Evolutionary conservation across 2,888 invertebrate species (phyloP), one percentile per base, ranked within the genome.

Genomic region (Eupithecia subfuscata): DNA sequence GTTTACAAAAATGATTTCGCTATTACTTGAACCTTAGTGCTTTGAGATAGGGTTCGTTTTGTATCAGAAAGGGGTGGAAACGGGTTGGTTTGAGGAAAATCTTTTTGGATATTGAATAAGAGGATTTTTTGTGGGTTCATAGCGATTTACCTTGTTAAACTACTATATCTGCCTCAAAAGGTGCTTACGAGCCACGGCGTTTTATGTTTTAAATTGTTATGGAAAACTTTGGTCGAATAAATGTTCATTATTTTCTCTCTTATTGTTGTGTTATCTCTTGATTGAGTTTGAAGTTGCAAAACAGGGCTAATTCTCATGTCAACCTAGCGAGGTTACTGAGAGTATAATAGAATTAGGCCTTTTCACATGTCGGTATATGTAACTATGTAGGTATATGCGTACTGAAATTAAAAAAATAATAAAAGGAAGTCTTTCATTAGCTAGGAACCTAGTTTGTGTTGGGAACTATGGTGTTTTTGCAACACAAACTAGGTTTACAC

Each of bases 131-230:
- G 84, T 75, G 84, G 85, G 85, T 81, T 78, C 75, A 79, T 87
- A 85, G 86, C 83, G 85, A 87, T 82, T 87, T 82, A 85, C 85
- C 88, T 87, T 87, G 86, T 88, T 87, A 87, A 25, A 76, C 71
- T 77, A 76, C 80, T 73, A 75, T 76, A 43, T 40, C 40, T 68
- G 76, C 67, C 69, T 78, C 74, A 69, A 75, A 79, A 74, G 74
- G 72, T 12, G 8, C 34, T 16, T 34, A 16, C 12, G 25, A n/a
- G 40, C 65, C 72, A 78, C 25, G 25, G 60, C 6, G 12, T 60
- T 60, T 60, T 25, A 60, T 14, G 25, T 22, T 60, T 60, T 12
- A 60, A 60, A 56, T 56, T 56, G 52, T 56, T 56, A 11, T 56
- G 3, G 22, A 56, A 56, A 56, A 56, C 22, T 56, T 22, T 48